Base-by-base conservation (phyloP, 92 coral and sea anemone species). In the Epizoanthus fatuus region DNA sequence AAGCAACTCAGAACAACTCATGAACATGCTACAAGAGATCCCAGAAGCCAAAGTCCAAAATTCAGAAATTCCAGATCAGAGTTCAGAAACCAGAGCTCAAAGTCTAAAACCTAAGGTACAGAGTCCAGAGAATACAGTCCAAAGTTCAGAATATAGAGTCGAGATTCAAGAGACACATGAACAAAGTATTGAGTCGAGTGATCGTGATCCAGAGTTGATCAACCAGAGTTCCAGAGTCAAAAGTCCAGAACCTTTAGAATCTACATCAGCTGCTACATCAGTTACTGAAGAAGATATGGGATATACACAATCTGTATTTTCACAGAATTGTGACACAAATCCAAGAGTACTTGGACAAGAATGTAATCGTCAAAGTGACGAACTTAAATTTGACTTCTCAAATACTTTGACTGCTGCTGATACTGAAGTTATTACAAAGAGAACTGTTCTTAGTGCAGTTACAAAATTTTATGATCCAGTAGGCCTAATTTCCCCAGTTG, bases 281-380 rank as follows among this genome's bases (percentile, higher is more conserved):
- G 65, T 55, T 16, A 75, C 81, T 75, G 81, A 75, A 75, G 81
- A 75, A 75, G 81, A 75, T 75, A 55, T 56, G 70, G 74, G 84
- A 62, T 79, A 79, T 55, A 79, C 74, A 32, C 84, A 63, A 72
- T n/a, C 14, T 4, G 86, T 52, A 52, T 29, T 65, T 40, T 66
- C 57, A 12, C 37, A 49, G 52, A 40, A 7, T 29, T 35, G 55
- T 58, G 77, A 65, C 13, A 53, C 64, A 38, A 68, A 71, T 47
- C 20, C 80, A 44, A 74, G 72, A 65, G 75, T 80, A 13, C 64
- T 80, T 47, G 86, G 86, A 19, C 86, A 81, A 25, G 63, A 67
- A 25, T 81, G 86, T 77, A 63, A 81, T 68, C 52, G 63, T 62
- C 74, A 80, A 63, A 80, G 45, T 4, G 78, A 81, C 72, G 39